Evolutionary conservation across 2,113 vertebrate genomes (phyloP).

Genomic region (Talpa occidentalis): DNA sequence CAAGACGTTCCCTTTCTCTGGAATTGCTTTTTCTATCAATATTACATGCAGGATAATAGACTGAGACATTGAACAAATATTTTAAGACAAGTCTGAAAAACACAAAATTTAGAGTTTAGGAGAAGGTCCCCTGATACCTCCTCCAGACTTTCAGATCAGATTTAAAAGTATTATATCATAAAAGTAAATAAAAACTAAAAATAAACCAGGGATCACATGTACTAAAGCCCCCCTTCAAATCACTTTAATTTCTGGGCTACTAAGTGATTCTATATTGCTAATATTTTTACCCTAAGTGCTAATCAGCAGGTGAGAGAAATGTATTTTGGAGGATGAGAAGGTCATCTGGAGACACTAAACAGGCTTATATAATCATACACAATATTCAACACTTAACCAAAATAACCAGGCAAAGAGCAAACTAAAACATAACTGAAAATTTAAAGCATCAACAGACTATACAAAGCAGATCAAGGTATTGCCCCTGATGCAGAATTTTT

Average conservation of each 20-base stretch:
- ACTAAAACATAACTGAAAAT: background rate
- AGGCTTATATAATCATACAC: background rate
- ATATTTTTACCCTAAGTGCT: background rate
- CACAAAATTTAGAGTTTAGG: background rate
- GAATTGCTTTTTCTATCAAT: background rate
- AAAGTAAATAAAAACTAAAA: constrained; percentile 14
- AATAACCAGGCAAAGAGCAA: background rate
- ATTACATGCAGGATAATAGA: background rate
- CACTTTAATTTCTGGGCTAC: background rate
- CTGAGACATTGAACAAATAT: background rate
- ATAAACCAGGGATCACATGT: background rate
- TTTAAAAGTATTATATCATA: background rate
- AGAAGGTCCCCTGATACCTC: background rate
- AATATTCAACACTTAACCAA: background rate
- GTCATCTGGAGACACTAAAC: background rate
- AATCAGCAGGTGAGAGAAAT: constrained; percentile 10
- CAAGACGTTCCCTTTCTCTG: background rate
- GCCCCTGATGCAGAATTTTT: background rate
- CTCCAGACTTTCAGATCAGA: background rate
- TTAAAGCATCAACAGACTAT: background rate
- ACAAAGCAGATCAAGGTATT: background rate
- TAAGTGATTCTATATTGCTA: background rate
- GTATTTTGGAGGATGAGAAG: background rate
- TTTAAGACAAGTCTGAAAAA: background rate
- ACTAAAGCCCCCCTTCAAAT: constrained; percentile 13